These are phyloP conservation scores for Conops quadrifasciatus DNA, from an alignment of 2,888 invertebrate species.

Conservation along the genomic window DNA sequence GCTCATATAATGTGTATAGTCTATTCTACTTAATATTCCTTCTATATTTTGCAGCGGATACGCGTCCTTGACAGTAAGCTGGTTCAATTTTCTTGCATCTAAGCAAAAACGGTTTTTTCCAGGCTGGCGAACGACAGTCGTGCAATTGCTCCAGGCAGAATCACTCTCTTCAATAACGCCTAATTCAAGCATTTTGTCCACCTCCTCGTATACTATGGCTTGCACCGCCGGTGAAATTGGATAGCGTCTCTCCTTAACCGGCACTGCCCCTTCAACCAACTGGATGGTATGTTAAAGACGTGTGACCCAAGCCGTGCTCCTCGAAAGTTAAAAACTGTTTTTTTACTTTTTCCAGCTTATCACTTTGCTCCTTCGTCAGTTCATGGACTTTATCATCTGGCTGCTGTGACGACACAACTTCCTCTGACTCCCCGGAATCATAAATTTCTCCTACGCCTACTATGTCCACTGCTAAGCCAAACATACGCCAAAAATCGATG, in stretches of 20 bases:
- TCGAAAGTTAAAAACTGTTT: neutral
- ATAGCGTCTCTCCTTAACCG: neutral
- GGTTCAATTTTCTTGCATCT: slow-evolving; percentile 53
- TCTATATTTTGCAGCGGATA: slow-evolving; percentile 42
- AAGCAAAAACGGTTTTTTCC: slow-evolving; percentile 49
- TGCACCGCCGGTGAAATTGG: neutral
- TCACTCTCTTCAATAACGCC: neutral
- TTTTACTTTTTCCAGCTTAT: neutral
- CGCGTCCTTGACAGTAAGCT: slow-evolving; percentile 44
- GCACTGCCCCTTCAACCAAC: neutral
- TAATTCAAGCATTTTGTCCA: neutral
- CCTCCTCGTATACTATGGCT: neutral
- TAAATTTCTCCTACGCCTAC: neutral
- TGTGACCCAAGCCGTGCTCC: neutral
- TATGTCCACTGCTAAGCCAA: neutral
- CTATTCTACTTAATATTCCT: slow-evolving; percentile 36
- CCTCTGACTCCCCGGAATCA: neutral
- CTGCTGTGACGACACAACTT: neutral
- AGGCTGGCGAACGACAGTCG: slow-evolving; percentile 39
- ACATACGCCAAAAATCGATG: neutral
- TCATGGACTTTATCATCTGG: neutral
- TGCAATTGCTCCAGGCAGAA: neutral
- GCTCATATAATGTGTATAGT: neutral
- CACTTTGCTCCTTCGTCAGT: neutral
- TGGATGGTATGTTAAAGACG: neutral